These are phyloP conservation scores for Hippocampus abdominalis DNA, from an alignment of 2,113 vertebrate species.

Conservation along the genomic window DNA sequence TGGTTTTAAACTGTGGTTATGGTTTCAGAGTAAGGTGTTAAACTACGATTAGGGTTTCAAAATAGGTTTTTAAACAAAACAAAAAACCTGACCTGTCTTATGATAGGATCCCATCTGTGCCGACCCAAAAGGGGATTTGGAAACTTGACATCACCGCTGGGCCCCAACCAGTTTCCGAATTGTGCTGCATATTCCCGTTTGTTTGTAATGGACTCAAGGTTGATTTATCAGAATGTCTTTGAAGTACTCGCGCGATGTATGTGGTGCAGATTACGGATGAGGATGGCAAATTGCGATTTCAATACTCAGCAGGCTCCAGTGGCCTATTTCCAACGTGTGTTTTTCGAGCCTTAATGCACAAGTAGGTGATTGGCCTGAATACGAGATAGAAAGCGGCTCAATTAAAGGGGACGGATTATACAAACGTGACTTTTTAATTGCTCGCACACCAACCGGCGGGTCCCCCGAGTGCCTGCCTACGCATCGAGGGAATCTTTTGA, in stretches of 20 bases:
- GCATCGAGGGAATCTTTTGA: neutral
- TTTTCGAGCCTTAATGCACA: constrained; percentile 25
- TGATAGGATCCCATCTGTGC: constrained; percentile 41
- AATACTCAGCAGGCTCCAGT: constrained; percentile 23
- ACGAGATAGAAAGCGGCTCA: neutral
- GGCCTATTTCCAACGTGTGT: constrained; percentile 49
- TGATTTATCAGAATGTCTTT: neutral
- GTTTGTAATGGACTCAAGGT: neutral
- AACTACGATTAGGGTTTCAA: no score
- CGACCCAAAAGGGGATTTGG: constrained; percentile 46
- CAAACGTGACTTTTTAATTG: constrained; percentile 25
- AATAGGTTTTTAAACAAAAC: no score
- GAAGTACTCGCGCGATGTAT: neutral
- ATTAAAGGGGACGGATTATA: neutral
- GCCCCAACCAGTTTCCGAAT: constrained; percentile 6
- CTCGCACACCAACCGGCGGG: no score
- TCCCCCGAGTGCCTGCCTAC: no score
- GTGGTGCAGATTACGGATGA: neutral
- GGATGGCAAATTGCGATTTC: neutral
- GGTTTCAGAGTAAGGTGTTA: no score
- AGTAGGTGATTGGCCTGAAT: constrained; percentile 40
- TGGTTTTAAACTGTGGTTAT: no score
- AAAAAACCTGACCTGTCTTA: constrained; percentile 28
- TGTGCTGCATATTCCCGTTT: neutral
- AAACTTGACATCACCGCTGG: constrained; percentile 26